Evolutionary conservation across 2,888 invertebrate genomes (phyloP).

Genomic region (Endomychus coccineus): DNA sequence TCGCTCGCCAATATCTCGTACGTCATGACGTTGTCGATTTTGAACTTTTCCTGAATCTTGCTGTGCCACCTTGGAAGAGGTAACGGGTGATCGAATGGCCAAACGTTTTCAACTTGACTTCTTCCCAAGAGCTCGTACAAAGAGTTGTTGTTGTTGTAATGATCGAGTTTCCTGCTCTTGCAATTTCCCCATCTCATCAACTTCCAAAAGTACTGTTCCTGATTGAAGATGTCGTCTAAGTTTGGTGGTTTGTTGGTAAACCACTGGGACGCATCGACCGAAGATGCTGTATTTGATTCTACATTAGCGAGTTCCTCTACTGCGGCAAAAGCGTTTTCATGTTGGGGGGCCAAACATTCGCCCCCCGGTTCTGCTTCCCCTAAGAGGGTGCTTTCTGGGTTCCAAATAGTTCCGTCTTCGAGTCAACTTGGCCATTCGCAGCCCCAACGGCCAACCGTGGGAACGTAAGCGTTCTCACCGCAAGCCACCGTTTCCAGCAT

Average conservation of each 20-base stretch:
- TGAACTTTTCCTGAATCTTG: slow-evolving; percentile 44
- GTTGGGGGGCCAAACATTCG: slow-evolving; percentile 2
- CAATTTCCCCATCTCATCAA: too few species aligned
- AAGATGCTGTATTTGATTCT: neutral
- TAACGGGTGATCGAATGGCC: slow-evolving; percentile 63
- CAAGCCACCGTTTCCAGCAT: slow-evolving; percentile 28
- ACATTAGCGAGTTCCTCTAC: slow-evolving; percentile 5
- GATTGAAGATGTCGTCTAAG: too few species aligned
- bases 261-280: too few species aligned
- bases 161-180: too few species aligned
- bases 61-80: slow-evolving; percentile 70
- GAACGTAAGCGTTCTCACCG: slow-evolving; percentile 53
- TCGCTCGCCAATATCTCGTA: slow-evolving; percentile 75
- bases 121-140: slow-evolving; percentile 30
- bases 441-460: slow-evolving; percentile 85
- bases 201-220: too few species aligned
- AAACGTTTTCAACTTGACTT: slow-evolving; percentile 48
- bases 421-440: slow-evolving; percentile 98
- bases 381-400: slow-evolving; percentile 40
- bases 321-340: neutral
- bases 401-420: slow-evolving; percentile 56
- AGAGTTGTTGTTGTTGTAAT: slow-evolving; percentile 19
- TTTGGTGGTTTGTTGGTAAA: too few species aligned
- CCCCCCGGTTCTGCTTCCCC: slow-evolving; percentile 14
- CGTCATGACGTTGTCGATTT: slow-evolving; percentile 50